Percentiles rank a stretch among this genome's conserved stretches.
Conservation (phyloP, 2,797 vertebrate genomes). For the Myiotriccus ornatus region DNA sequence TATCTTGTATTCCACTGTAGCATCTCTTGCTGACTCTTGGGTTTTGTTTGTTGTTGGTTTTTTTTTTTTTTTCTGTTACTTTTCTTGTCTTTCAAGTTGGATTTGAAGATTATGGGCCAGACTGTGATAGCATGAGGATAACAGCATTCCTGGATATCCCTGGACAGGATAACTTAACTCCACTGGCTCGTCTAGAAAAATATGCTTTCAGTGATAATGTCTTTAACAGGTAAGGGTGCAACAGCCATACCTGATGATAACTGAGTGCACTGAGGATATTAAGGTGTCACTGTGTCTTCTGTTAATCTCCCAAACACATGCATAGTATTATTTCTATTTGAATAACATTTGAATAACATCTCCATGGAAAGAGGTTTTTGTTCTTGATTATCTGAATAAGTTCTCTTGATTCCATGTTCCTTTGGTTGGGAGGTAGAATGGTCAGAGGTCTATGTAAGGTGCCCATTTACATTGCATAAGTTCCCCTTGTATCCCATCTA, state of each 20-base stretch:
- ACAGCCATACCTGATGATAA: background rate
- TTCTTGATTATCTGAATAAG: background rate
- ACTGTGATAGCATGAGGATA: slow-evolving; percentile 88
- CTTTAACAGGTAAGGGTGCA: slow-evolving; percentile 85
- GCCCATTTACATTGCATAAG: background rate
- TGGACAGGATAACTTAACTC: slow-evolving; percentile 87
- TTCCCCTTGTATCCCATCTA: background rate
- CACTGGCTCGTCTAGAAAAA: slow-evolving; percentile 87
- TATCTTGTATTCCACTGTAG: background rate
- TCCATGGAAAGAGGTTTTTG: background rate
- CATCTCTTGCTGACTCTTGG: background rate
- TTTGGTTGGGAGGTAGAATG: background rate
- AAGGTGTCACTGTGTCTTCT: background rate
- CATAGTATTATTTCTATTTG: background rate
- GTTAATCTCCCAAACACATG: background rate
- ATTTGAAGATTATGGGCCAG: slow-evolving; percentile 90
- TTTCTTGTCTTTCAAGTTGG: slow-evolving; percentile 78
- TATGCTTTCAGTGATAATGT: slow-evolving; percentile 90
- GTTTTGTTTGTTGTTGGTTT: no score
- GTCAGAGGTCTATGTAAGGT: background rate
- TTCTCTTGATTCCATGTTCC: background rate
- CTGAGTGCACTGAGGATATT: background rate
- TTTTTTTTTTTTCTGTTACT: background rate
- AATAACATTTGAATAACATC: background rate
- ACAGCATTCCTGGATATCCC: slow-evolving; percentile 87